A percentile compares a stretch with the other conserved stretches of the same genome.
Conservation (phyloP, 2,797 vertebrate species). For the Erpetoichthys calabaricus region DNA sequence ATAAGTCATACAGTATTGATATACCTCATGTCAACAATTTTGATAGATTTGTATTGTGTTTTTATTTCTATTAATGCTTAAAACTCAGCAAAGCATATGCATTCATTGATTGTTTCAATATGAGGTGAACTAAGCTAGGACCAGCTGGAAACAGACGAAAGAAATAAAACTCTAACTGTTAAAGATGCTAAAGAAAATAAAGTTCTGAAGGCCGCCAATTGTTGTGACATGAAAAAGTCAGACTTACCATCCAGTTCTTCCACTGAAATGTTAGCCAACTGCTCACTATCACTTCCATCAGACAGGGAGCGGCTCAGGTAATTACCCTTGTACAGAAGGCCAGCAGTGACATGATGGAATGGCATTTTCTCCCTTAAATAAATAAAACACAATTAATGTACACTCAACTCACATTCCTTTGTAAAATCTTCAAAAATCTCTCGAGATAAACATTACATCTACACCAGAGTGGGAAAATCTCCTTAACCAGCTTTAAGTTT, state of each 20-base stretch:
- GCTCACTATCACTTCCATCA: conserved; percentile 74
- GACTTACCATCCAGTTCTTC: conserved; percentile 83
- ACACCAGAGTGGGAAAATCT: too few species aligned
- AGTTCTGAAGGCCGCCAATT: too few species aligned
- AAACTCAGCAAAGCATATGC: too few species aligned
- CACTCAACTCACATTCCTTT: conserved; percentile 27
- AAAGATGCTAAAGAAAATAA: background rate
- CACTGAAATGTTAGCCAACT: conserved; percentile 82
- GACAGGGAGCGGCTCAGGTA: conserved; percentile 81
- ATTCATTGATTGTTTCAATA: too few species aligned
- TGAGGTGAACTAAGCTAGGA: too few species aligned
- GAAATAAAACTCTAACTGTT: background rate
- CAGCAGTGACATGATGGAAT: conserved; percentile 87
- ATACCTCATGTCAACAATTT: too few species aligned
- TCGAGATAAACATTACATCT: background rate
- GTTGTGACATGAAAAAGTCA: too few species aligned
- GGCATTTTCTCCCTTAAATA: conserved; percentile 79
- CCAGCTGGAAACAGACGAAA: background rate
- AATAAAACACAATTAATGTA: conserved; percentile 11
- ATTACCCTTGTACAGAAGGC: conserved; percentile 89
- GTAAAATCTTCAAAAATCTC: conserved; percentile 8
- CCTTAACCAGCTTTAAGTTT: too few species aligned
- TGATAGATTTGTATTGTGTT: too few species aligned
- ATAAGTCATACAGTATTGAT: too few species aligned
- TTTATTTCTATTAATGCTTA: too few species aligned